Base-by-base conservation (phyloP, 2,888 invertebrate species). In the Mythimna ferrago region DNA sequence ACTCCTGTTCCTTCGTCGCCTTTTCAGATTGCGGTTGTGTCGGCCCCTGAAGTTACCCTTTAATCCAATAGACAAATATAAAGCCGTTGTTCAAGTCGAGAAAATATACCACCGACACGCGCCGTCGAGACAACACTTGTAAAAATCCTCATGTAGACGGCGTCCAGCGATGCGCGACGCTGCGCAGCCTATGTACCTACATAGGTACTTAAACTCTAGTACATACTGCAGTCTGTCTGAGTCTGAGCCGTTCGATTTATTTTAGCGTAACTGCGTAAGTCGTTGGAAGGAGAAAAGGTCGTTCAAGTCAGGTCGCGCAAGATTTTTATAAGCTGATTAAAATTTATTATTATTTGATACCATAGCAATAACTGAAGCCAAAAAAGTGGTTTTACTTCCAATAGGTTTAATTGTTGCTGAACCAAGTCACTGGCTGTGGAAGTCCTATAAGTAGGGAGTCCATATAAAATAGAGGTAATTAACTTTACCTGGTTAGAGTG, bases 251-350 rank as follows among this genome's bases (percentile, higher is more conserved):
- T 41, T 64, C 51, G 26, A 64, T 73, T 44, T 21, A 48, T 69
- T 48, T 60, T 38, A 38, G 19, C 32, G 26, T 56, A 54, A 54
- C 68, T 32, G 44, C 61, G 61, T 61, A 62, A 56, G 72, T 62
- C 56, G 11, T 68, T 10, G 68, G 61, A 48, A 72, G 56, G 72
- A 48, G 62, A 62, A 48, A 67, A 54, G 68, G 68, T 68, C 32
- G 35, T 65, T 44, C 44, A 14, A 11, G 14, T n/a, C n/a, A n/a
- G n/a, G n/a, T n/a, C n/a, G n/a, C 14, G 2, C 16, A 16, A 58
- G n/a, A 58, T 19, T 44, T 57, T 58, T 1, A 0, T 48, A n/a
- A 67, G 67, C 35, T 19, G 48, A 51, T 61, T 67, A 60, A 21
- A n/a, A 61, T 41, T 5, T 48, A 58, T 16, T 21, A 58, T n/a